phyloP scores from a whole-genome alignment of 2,113 vertebrate genomes.

The Dasyprocta punctata region DNA sequence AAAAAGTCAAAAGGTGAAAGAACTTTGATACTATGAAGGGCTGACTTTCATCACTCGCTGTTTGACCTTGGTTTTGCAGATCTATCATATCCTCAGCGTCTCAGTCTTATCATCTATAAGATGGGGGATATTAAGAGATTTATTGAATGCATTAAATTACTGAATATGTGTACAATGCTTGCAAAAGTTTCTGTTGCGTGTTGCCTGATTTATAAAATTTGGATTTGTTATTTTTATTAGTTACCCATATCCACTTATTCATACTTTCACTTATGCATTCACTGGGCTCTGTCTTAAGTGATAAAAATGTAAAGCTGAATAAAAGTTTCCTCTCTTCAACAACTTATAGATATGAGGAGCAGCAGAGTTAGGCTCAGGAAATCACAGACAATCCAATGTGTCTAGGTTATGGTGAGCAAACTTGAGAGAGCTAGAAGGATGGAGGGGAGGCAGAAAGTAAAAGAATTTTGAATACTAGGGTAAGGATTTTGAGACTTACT shows the following conservation, averaged over 20 bases:
- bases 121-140: background rate
- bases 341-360: background rate
- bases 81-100: background rate
- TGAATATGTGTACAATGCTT: background rate
- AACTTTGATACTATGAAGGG: background rate
- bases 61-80: background rate
- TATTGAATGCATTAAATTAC: conserved; percentile 3
- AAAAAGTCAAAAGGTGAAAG: conserved; percentile 35
- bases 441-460: background rate
- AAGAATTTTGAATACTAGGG: background rate
- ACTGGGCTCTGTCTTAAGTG: background rate
- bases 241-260: conserved; percentile 13
- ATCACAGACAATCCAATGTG: background rate
- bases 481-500: background rate
- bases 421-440: background rate
- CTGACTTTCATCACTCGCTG: background rate
- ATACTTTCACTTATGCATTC: background rate
- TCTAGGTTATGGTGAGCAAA: background rate
- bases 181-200: background rate
- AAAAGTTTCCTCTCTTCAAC: background rate
- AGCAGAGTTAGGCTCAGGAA: background rate
- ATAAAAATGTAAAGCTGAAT: background rate
- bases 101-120: conserved; percentile 20
- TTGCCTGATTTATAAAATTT: background rate
- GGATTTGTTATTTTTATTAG: background rate